These are phyloP conservation scores for Oxyscelio sp. DNA, from an alignment of 2,888 invertebrate genomes.

Conservation along the genomic window DNA sequence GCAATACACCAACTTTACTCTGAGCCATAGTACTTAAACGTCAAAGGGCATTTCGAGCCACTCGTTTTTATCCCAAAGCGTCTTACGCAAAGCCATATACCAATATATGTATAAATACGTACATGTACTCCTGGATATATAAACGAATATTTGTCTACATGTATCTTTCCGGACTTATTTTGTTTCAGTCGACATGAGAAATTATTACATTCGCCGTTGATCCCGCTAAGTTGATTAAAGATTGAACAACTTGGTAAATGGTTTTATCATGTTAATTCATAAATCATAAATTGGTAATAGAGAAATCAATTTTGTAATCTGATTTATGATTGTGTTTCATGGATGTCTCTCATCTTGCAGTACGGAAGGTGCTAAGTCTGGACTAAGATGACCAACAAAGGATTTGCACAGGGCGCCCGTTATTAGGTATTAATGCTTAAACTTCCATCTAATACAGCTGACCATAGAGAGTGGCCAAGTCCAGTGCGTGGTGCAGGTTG, in stretches of 20 bases:
- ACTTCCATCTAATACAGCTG: slow-evolving; percentile 85
- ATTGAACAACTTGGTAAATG: neutral
- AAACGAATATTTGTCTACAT: slow-evolving; percentile 46
- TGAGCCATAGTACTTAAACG: slow-evolving; percentile 77
- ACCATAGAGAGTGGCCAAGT: slow-evolving; percentile 78
- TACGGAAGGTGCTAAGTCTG: slow-evolving; percentile 83
- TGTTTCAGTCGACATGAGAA: neutral
- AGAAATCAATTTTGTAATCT: slow-evolving; percentile 66
- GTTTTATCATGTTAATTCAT: too few species aligned
- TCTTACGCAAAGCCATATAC: slow-evolving; percentile 75
- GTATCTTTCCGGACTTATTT: too few species aligned
- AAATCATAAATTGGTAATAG: slow-evolving; percentile 35
- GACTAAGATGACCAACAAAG: slow-evolving; percentile 86
- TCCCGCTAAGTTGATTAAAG: slow-evolving; percentile 15
- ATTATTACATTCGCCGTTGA: slow-evolving; percentile 3
- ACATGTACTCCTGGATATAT: slow-evolving; percentile 37
- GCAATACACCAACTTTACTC: slow-evolving; percentile 71
- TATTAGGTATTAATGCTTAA: slow-evolving; percentile 88
- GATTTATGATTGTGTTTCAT: slow-evolving; percentile 68
- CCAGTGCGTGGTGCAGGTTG: slow-evolving; percentile 76
- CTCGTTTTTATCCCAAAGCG: slow-evolving; percentile 76
- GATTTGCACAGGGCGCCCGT: slow-evolving; percentile 85
- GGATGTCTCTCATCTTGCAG: slow-evolving; percentile 59
- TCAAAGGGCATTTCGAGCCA: slow-evolving; percentile 79
- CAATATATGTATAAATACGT: slow-evolving; percentile 68